These are phyloP conservation scores for Glareola pratincola DNA, from an alignment of 2,113 vertebrate species.

Conservation along the genomic window DNA sequence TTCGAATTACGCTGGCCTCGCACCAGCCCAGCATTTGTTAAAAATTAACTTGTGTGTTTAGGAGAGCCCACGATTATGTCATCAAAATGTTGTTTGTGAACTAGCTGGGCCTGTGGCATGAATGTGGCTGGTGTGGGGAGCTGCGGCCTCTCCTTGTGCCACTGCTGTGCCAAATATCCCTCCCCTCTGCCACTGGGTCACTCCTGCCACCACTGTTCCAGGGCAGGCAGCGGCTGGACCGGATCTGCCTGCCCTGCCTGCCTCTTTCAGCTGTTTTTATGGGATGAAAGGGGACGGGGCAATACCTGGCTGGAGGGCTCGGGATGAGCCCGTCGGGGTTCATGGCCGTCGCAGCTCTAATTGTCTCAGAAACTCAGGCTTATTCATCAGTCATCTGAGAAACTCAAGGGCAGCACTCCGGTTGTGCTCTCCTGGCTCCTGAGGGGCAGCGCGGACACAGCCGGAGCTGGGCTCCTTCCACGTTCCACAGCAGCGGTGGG, in stretches of 20 bases:
- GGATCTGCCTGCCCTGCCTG: background rate
- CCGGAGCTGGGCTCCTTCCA: background rate
- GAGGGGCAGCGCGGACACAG: rapidly evolving
- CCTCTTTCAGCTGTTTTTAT: background rate
- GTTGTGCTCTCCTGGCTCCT: background rate
- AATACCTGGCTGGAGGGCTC: background rate
- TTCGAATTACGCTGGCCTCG: background rate
- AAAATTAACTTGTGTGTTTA: background rate
- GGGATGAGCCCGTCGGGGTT: background rate
- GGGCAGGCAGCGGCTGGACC: background rate
- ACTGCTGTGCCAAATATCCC: background rate
- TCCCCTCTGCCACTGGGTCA: background rate
- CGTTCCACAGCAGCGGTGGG: rapidly evolving
- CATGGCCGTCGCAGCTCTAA: background rate
- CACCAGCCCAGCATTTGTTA: background rate
- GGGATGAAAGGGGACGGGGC: rapidly evolving
- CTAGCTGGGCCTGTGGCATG: background rate
- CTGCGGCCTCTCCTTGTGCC: background rate
- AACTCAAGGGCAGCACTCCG: background rate
- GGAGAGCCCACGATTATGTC: background rate
- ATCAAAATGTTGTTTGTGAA: background rate
- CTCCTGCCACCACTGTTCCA: background rate
- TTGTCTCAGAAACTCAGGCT: background rate
- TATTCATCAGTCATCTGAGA: background rate
- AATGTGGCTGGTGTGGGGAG: background rate